Conservation (phyloP, 2,797 vertebrate species). For the Liasis olivaceus region DNA sequence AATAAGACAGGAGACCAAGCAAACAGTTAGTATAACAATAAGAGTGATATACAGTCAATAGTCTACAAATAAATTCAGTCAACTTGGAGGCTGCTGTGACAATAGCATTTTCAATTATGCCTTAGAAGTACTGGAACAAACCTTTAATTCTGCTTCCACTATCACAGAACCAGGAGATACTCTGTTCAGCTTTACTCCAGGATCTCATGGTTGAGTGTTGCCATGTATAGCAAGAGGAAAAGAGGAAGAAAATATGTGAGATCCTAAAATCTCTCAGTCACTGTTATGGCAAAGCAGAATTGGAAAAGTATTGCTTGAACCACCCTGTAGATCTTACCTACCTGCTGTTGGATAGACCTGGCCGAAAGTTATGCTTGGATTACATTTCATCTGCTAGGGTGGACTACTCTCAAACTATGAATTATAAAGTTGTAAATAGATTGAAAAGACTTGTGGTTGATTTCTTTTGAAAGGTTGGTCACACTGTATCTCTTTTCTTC, state of each 20-base stretch:
- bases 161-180: background rate
- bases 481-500: background rate
- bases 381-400: background rate
- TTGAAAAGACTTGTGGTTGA: background rate
- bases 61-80: conserved; percentile 56
- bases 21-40: conserved; percentile 30
- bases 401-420: background rate
- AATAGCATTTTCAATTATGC: background rate
- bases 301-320: background rate
- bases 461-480: background rate
- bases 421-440: background rate
- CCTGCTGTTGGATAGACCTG: background rate
- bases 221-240: background rate
- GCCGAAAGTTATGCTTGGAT: background rate
- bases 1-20: conserved; percentile 17
- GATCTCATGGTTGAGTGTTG: background rate
- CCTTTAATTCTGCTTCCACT: background rate
- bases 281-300: background rate
- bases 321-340: background rate
- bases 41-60: conserved; percentile 71
- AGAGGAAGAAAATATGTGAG: background rate
- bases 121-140: background rate
- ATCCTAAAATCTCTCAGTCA: background rate
- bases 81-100: background rate
- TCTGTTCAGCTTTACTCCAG: background rate